Conservation (phyloP, 2,113 vertebrate genomes). For the Clinocottus analis region DNA sequence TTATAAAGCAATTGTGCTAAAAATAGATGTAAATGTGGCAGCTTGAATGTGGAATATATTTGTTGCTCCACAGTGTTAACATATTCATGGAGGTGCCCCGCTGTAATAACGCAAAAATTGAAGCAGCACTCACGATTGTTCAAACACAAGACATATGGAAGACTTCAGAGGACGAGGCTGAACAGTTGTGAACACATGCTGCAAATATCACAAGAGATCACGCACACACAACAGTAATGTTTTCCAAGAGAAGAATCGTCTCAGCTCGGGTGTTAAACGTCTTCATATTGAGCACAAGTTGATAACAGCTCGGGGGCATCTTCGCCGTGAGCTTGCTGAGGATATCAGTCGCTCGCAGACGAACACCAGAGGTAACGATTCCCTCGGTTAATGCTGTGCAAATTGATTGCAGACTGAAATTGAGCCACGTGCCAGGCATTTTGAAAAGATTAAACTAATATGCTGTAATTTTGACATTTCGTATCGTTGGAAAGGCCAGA, state of each 20-base stretch:
- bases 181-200: constrained; percentile 54
- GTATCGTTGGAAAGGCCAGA: constrained; percentile 56
- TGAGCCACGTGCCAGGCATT: constrained; percentile 56
- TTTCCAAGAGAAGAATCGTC: constrained; percentile 33
- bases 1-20: neutral
- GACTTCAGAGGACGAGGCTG: constrained; percentile 47
- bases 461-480: constrained; percentile 60
- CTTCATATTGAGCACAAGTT: constrained; percentile 24
- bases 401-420: constrained; percentile 71
- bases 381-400: constrained; percentile 49
- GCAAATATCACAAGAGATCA: constrained; percentile 37
- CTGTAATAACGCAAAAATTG: constrained; percentile 58
- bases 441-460: constrained; percentile 60
- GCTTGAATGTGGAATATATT: constrained; percentile 55
- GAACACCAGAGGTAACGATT: constrained; percentile 47
- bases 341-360: constrained; percentile 36
- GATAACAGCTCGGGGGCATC: constrained; percentile 47
- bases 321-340: constrained; percentile 14
- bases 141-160: constrained; percentile 54
- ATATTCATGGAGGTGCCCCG: constrained; percentile 60
- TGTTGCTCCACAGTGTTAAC: constrained; percentile 38
- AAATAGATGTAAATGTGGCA: constrained; percentile 35
- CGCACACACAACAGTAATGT: constrained; percentile 16
- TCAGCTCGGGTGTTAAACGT: constrained; percentile 40
- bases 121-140: constrained; percentile 58